Percentiles rank a stretch among this genome's conserved stretches.
These are phyloP conservation scores for Shargacucullia verbasci DNA, from an alignment of 2,888 invertebrate species.

Conservation along the genomic window DNA sequence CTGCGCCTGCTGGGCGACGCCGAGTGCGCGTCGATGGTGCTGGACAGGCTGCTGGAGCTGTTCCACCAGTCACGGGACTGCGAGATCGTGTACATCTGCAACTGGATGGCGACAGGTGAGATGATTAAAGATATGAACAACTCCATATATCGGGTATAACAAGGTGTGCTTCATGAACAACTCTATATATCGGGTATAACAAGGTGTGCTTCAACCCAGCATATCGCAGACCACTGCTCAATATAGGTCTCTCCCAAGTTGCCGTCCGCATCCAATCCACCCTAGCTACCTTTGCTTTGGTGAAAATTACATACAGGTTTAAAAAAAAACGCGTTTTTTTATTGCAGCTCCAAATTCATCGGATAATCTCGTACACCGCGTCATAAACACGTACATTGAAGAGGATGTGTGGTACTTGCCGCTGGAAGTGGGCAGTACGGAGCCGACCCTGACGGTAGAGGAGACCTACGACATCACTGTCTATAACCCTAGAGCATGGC, in stretches of 20 bases:
- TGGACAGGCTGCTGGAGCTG: conserved; percentile 90
- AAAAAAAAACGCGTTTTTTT: neutral
- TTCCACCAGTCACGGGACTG: conserved; percentile 84
- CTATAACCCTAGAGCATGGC: conserved; percentile 81
- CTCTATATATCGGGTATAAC: no score
- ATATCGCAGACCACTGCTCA: no score
- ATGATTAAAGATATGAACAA: no score
- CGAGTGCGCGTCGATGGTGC: conserved; percentile 87
- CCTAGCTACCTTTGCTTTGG: no score
- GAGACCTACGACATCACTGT: conserved; percentile 76
- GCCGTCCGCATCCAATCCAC: no score
- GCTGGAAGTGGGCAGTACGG: conserved; percentile 68
- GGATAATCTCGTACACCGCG: conserved; percentile 64
- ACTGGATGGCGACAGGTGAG: conserved; percentile 86
- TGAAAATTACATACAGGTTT: no score
- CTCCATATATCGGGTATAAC: no score
- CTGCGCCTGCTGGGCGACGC: conserved; percentile 88
- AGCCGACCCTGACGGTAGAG: conserved; percentile 57
- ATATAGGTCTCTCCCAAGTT: no score
- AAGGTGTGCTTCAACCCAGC: no score
- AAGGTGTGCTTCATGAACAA: no score
- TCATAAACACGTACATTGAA: conserved; percentile 83
- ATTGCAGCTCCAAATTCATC: conserved; percentile 68
- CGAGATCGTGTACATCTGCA: conserved; percentile 90
- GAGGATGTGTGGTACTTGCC: conserved; percentile 86